Conservation (phyloP, 1,140 invertebrate genomes). For the Prorops nasuta region DNA sequence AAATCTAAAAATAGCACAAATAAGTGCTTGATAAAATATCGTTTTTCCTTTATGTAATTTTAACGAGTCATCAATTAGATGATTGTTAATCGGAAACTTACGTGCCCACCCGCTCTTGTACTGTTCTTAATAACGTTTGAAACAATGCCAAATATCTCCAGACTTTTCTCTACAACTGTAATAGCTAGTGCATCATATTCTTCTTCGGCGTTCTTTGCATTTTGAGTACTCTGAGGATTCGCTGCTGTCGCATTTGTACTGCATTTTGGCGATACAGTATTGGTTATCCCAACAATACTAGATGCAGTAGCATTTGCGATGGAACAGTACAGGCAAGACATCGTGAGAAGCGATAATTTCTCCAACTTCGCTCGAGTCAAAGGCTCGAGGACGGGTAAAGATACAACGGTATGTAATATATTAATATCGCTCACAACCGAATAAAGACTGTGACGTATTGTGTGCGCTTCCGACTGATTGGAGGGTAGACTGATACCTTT, state of each 20-base stretch:
- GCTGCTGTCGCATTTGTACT: slow-evolving; percentile 42
- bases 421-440: slow-evolving; percentile 79
- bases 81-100: too few relatives aligned
- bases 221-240: slow-evolving; percentile 46
- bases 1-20: slow-evolving; percentile 58
- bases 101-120: slow-evolving; percentile 82
- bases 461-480: slow-evolving; percentile 72
- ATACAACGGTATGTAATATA: slow-evolving; percentile 78
- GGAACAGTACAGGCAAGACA: slow-evolving; percentile 78
- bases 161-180: slow-evolving; percentile 68
- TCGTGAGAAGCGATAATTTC: slow-evolving; percentile 73
- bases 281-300: slow-evolving; percentile 66
- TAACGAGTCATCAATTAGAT: too few relatives aligned
- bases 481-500: slow-evolving; percentile 67
- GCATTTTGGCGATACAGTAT: slow-evolving; percentile 63
- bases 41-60: not conserved
- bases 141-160: slow-evolving; percentile 81
- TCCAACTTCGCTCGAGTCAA: slow-evolving; percentile 76
- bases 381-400: slow-evolving; percentile 83
- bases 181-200: slow-evolving; percentile 70
- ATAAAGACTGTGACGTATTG: slow-evolving; percentile 72
- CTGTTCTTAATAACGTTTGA: slow-evolving; percentile 79
- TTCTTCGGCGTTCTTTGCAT: slow-evolving; percentile 63
- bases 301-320: slow-evolving; percentile 69
- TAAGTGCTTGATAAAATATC: slow-evolving; percentile 1